Evolutionary conservation across 2,888 invertebrate species (phyloP).

Genomic region (Acrocyrtus sp.): DNA sequence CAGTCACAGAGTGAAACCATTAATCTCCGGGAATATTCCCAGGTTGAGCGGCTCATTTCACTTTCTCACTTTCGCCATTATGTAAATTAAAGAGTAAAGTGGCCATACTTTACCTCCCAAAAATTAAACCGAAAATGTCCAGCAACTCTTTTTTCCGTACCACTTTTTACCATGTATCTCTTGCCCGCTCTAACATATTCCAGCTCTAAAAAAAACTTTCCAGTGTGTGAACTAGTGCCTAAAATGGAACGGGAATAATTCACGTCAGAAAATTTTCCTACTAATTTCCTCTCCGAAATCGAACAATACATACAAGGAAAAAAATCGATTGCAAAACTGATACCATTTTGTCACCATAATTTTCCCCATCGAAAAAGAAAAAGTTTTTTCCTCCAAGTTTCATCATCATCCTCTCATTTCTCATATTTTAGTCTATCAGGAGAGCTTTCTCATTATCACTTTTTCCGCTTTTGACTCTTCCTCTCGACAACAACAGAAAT

Average conservation of each 20-base stretch:
- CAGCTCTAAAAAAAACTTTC: background rate
- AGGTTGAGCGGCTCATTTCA: background rate
- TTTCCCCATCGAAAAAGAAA: background rate
- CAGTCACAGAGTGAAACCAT: conserved; percentile 12
- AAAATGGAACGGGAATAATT: background rate
- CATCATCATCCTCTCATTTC: background rate
- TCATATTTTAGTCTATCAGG: background rate
- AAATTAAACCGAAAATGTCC: background rate
- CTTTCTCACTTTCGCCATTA: conserved; percentile 10
- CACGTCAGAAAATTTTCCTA: background rate
- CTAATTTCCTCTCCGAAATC: background rate
- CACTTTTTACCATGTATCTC: too few species aligned
- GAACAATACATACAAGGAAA: background rate
- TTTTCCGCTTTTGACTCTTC: background rate
- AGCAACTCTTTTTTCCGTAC: background rate
- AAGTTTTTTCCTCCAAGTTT: background rate
- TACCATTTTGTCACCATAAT: background rate
- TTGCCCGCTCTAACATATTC: too few species aligned
- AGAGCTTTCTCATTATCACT: background rate
- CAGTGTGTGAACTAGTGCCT: too few species aligned
- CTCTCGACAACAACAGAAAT: too few species aligned
- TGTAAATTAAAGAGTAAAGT: conserved; percentile 17
- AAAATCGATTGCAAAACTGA: background rate
- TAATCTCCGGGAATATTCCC: conserved; percentile 22
- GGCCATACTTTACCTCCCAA: background rate